phyloP scores from a whole-genome alignment of 2,797 vertebrate species.

The Tiaroga cobitis region DNA sequence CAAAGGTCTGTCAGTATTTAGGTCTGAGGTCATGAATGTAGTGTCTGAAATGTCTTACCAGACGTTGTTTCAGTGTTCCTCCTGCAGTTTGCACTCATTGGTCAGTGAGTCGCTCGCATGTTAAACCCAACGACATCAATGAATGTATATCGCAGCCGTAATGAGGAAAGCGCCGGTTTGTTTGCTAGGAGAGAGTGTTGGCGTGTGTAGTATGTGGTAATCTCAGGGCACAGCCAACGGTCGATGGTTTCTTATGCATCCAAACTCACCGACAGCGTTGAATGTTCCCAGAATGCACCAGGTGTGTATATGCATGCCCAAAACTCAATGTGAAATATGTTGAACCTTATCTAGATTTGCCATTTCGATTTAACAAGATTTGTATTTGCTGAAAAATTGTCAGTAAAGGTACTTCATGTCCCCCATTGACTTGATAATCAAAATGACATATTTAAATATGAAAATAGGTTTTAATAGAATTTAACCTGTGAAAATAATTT shows the following conservation, averaged over 20 bases:
- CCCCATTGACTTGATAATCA: not conserved
- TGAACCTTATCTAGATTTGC: not conserved
- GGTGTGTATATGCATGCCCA: constrained; percentile 8
- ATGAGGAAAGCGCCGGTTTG: not conserved
- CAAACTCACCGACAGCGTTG: constrained; percentile 96
- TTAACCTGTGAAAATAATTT: not conserved
- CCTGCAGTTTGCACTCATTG: constrained; percentile 92
- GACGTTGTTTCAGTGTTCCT: constrained; percentile 63
- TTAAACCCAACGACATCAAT: constrained; percentile 93
- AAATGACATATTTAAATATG: not conserved
- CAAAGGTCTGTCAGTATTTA: not conserved
- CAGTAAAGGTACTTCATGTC: not conserved
- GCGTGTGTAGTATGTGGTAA: not conserved
- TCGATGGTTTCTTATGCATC: constrained; percentile 85
- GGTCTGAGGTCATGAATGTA: not conserved
- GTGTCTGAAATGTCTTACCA: not conserved
- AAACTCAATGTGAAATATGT: not conserved
- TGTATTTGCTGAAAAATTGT: not conserved
- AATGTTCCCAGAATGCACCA: constrained; percentile 88
- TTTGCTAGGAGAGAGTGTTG: not conserved
- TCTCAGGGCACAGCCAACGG: constrained; percentile 91
- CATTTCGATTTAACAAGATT: not conserved
- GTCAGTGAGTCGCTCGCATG: constrained; percentile 82
- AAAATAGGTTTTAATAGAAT: not conserved
- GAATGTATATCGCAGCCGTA: constrained; percentile 91